Evolutionary conservation across 2,888 invertebrate species (phyloP).

Genomic region (Archips xylosteana): DNA sequence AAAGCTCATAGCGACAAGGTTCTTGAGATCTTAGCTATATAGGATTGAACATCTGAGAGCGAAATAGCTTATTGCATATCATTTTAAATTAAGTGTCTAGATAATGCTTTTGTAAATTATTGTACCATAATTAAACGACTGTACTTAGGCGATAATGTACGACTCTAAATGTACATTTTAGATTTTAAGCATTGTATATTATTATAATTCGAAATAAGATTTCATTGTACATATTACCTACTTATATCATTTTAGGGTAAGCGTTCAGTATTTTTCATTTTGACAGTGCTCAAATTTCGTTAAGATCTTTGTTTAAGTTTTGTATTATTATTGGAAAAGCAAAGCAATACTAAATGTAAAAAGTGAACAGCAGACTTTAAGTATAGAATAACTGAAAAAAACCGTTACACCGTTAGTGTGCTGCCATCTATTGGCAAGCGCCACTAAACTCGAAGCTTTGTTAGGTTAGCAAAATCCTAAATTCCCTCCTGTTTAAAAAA

Average conservation of each 20-base stretch:
- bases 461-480: neutral
- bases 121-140: constrained; percentile 80
- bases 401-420: neutral
- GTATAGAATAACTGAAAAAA: neutral
- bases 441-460: neutral
- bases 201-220: constrained; percentile 73
- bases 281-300: constrained; percentile 52
- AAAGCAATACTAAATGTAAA: constrained; percentile 34
- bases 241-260: constrained; percentile 47
- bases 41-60: constrained; percentile 55
- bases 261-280: constrained; percentile 53
- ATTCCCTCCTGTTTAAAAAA: neutral
- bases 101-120: constrained; percentile 82
- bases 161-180: constrained; percentile 62
- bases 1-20: constrained; percentile 29
- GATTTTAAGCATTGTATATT: constrained; percentile 71
- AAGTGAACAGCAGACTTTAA: neutral
- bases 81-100: constrained; percentile 65
- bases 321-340: constrained; percentile 22
- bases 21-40: constrained; percentile 45
- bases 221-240: constrained; percentile 74
- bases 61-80: constrained; percentile 82
- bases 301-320: constrained; percentile 25
- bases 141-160: constrained; percentile 72
- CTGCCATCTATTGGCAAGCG: constrained; percentile 5